Percentiles rank a stretch among this genome's conserved stretches.
These are phyloP conservation scores for Paedocypris sp. DNA, from an alignment of 2,113 vertebrate species.

Conservation along the genomic window DNA sequence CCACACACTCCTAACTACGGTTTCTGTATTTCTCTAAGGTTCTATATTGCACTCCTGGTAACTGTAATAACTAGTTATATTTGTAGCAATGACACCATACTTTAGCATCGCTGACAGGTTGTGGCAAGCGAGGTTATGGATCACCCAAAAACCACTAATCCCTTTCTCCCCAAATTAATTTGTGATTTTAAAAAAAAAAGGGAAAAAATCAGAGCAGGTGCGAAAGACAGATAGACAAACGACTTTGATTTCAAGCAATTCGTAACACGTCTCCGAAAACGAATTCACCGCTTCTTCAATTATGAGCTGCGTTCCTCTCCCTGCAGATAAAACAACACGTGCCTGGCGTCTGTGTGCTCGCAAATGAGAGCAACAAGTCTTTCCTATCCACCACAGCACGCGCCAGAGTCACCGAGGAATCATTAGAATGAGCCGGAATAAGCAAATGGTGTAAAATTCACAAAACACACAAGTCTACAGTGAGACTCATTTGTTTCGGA, in stretches of 20 bases:
- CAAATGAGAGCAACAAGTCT: constrained; percentile 23
- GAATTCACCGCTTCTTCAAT: constrained; percentile 19
- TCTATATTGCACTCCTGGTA: too few species aligned
- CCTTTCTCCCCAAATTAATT: constrained; percentile 14
- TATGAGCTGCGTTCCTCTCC: constrained; percentile 18
- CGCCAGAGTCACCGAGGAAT: constrained; percentile 3
- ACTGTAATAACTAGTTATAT: not conserved
- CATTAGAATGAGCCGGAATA: constrained; percentile 17
- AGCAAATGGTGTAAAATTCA: constrained; percentile 15
- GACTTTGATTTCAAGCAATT: constrained; percentile 19
- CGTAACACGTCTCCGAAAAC: constrained; percentile 22
- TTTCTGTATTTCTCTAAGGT: too few species aligned
- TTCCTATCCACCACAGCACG: not conserved
- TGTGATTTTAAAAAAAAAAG: not conserved
- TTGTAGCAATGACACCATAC: not conserved
- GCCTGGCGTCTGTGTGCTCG: not conserved
- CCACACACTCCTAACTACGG: too few species aligned
- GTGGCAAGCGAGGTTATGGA: not conserved
- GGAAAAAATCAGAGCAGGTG: constrained; percentile 15
- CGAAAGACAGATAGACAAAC: constrained; percentile 1
- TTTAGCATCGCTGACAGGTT: too few species aligned
- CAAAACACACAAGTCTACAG: constrained; percentile 8
- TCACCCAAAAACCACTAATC: not conserved
- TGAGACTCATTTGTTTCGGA: constrained; percentile 17
- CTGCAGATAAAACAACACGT: constrained; percentile 17